Conservation (phyloP, 2,888 invertebrate genomes). For the Cyclophora albipunctata region DNA sequence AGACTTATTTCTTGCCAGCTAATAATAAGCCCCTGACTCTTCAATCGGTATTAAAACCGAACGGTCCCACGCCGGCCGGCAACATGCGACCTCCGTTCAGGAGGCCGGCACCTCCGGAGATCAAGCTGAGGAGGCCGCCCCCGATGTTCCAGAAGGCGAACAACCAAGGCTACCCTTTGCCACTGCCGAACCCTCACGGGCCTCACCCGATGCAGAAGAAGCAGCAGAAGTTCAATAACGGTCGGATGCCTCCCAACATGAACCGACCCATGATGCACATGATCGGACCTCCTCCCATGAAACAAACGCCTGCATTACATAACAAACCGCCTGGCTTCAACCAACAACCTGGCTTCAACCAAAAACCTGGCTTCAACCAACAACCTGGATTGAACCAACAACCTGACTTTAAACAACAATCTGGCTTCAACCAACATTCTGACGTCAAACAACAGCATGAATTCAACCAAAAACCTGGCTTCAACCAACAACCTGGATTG, state of each 20-base stretch:
- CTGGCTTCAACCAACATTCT: too few species aligned
- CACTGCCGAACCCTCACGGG: conserved; percentile 48
- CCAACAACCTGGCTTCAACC: not conserved
- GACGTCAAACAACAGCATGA: not conserved
- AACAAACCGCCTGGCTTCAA: conserved; percentile 20
- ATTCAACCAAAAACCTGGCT: not conserved
- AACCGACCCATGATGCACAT: conserved; percentile 33
- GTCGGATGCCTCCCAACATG: conserved; percentile 35
- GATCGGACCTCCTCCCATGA: conserved; percentile 42
- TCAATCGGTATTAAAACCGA: conserved; percentile 61
- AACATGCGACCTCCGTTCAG: conserved; percentile 54
- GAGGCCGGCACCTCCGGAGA: conserved; percentile 62
- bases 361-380: not conserved
- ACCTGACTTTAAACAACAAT: too few species aligned
- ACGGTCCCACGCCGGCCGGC: conserved; percentile 37
- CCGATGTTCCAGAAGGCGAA: conserved; percentile 40
- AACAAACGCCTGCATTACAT: conserved; percentile 40
- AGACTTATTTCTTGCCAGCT: conserved; percentile 49
- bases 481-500: conserved; percentile 1
- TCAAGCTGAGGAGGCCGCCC: conserved; percentile 56
- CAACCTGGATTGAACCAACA: too few species aligned
- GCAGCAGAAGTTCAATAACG: conserved; percentile 32
- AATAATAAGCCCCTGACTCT: conserved; percentile 61
- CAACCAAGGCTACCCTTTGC: conserved; percentile 42
- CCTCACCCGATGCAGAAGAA: conserved; percentile 42